Percentiles rank a stretch among this genome's conserved stretches.
Conservation (phyloP, 2,113 vertebrate genomes). For the Tympanuchus pallidicinctus region DNA sequence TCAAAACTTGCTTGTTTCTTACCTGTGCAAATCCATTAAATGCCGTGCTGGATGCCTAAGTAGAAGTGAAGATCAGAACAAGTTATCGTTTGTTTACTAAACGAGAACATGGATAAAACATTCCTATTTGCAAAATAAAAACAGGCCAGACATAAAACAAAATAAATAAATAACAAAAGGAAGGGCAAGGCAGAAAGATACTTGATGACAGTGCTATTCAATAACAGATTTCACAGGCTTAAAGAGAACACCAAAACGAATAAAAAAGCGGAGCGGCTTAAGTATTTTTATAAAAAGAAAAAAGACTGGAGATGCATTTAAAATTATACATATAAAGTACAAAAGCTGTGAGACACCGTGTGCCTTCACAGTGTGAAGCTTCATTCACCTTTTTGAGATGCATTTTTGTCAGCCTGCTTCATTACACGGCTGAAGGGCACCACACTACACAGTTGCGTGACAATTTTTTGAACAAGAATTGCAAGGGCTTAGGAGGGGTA, state of each 20-base stretch:
- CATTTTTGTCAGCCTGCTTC: constrained; percentile 67
- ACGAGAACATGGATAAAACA: constrained; percentile 17
- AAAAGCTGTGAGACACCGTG: neutral
- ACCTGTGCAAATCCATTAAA: constrained; percentile 92
- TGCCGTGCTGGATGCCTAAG: constrained; percentile 82
- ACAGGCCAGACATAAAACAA: constrained; percentile 21
- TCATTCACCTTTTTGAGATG: constrained; percentile 5
- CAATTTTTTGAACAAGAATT: constrained; percentile 38
- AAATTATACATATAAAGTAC: neutral
- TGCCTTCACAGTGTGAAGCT: constrained; percentile 18
- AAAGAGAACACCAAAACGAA: constrained; percentile 40
- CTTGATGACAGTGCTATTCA: constrained; percentile 9
- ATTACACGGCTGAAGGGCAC: constrained; percentile 41
- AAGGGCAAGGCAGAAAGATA: constrained; percentile 25
- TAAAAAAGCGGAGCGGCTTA: neutral
- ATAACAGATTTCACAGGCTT: constrained; percentile 65
- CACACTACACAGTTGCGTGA: constrained; percentile 43
- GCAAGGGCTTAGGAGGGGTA: constrained; percentile 26
- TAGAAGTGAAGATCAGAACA: constrained; percentile 71
- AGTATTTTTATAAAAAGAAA: neutral
- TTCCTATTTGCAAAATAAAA: constrained; percentile 59
- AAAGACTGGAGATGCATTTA: neutral
- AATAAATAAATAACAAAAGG: neutral
- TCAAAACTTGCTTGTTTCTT: constrained; percentile 52
- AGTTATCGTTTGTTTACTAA: constrained; percentile 26